A percentile compares a stretch with the other conserved stretches of the same genome.
These are phyloP conservation scores for Tryphoninae sp. DNA, from an alignment of 2,888 invertebrate genomes.

Conservation along the genomic window DNA sequence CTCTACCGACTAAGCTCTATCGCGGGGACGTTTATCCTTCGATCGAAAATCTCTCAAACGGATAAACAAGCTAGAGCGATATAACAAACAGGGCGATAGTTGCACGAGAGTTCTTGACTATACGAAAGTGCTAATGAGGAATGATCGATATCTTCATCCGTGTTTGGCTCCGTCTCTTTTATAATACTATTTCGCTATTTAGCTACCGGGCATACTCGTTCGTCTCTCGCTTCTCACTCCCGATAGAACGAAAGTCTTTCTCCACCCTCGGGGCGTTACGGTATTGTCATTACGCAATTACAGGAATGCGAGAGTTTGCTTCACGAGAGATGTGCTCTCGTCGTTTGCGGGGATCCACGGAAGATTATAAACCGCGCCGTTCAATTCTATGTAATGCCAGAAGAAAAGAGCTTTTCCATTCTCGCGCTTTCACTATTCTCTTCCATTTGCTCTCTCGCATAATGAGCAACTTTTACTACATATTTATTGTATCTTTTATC, in stretches of 20 bases:
- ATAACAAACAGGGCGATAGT: background rate
- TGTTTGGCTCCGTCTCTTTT: conserved; percentile 14
- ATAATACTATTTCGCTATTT: background rate
- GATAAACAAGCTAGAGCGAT: conserved; percentile 44
- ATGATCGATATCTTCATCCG: conserved; percentile 62
- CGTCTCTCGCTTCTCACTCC: background rate
- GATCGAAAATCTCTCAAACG: conserved; percentile 49
- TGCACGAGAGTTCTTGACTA: conserved; percentile 18
- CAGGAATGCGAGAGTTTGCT: conserved; percentile 5
- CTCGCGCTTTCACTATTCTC: conserved; percentile 28
- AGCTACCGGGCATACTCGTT: conserved; percentile 10
- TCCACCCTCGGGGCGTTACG: conserved; percentile 20
- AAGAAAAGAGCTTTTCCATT: conserved; percentile 23
- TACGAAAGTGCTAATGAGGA: conserved; percentile 61
- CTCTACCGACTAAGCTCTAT: conserved; percentile 2
- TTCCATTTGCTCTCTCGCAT: conserved; percentile 3
- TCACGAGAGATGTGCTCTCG: conserved; percentile 37
- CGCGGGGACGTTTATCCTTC: conserved; percentile 43
- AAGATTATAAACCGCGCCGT: conserved; percentile 19
- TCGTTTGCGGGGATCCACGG: conserved; percentile 23
- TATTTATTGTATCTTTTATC: conserved; percentile 5
- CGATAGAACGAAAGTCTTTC: conserved; percentile 61
- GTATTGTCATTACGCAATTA: conserved; percentile 52
- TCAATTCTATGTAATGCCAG: background rate
- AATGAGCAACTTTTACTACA: background rate